Base-by-base conservation (phyloP, 2,113 vertebrate genomes). In the Misgurnus anguillicaudatus region DNA sequence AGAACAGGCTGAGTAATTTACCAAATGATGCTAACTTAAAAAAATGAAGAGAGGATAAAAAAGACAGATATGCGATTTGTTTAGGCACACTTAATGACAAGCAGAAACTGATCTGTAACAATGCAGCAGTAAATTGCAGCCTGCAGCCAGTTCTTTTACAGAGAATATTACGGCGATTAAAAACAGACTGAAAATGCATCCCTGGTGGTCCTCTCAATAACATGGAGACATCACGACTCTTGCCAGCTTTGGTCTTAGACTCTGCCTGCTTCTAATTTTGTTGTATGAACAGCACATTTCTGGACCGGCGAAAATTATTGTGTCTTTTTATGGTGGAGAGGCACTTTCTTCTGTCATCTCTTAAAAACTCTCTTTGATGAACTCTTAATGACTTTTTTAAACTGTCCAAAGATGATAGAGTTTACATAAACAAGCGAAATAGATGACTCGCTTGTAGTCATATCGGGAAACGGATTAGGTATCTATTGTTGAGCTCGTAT, bases 131-230 rank as follows among this genome's bases (percentile, higher is more conserved):
- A 83, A 83, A 85, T 83, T 80, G 70, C 71, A 58, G 64, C 68
- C 79, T 63, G 21, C 45, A 79, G 76, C 78, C 65, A 75, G 55
- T 63, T 83, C 73, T 68, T 78, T 81, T 48, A 67, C 58, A 53
- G 69, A 73, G 76, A 85, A 81, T 81, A 83, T 85, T 68, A 70
- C 45, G 60, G 64, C 65, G 82, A 85, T 83, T 81, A 85, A 83
- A 85, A 83, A 47, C 82, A 83, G 79, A 83, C 71, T 61, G 61
- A 76, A 77, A 83, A 61, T 58, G 39, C 82, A 81, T 76, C 82
- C 69, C 71, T 75, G 79, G 84, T 82, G 79, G 82, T 79, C 82
- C 67, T 77, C 67, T 75, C 75, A 77, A 72, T 83, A 83, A 85
- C 82, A 58, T 42, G 55, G 63, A 82, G 75, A 61, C 68, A n/a